phyloP scores from a whole-genome alignment of 1,140 invertebrate genomes.

The Meloidogyne floridensis region DNA sequence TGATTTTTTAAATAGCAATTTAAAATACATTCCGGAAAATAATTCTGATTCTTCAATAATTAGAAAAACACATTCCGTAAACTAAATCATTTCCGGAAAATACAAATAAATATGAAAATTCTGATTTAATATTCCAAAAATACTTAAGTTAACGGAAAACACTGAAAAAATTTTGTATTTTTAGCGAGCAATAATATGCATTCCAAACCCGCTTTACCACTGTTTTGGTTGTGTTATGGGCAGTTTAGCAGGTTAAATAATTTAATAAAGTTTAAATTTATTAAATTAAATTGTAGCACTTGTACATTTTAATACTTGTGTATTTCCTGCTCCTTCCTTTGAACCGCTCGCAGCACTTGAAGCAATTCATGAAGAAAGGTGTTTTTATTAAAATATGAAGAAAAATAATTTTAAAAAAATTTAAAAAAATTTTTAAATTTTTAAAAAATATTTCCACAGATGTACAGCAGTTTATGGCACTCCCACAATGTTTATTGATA shows the following conservation, averaged over 20 bases:
- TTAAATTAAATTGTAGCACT: slow-evolving; percentile 63
- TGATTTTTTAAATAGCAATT: too few relatives aligned
- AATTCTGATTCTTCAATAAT: neutral
- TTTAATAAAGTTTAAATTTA: too few relatives aligned
- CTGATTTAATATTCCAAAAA: too few relatives aligned
- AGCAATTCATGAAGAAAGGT: slow-evolving; percentile 59
- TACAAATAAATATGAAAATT: too few relatives aligned
- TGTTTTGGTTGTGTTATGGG: slow-evolving; percentile 81
- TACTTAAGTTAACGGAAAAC: neutral
- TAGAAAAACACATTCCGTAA: too few relatives aligned
- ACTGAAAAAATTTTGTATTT: slow-evolving; percentile 29
- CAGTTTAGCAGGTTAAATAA: slow-evolving; percentile 67
- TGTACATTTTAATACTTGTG: slow-evolving; percentile 74
- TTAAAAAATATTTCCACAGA: slow-evolving; percentile 66
- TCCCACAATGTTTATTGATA: slow-evolving; percentile 89
- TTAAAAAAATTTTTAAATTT: neutral
- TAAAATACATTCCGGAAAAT: too few relatives aligned
- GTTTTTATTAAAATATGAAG: neutral
- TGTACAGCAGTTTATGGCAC: slow-evolving; percentile 83
- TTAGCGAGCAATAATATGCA: slow-evolving; percentile 67
- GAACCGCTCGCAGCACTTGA: slow-evolving; percentile 74
- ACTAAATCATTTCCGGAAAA: too few relatives aligned
- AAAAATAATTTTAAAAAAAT: slow-evolving; percentile 16
- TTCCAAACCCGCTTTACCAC: slow-evolving; percentile 88
- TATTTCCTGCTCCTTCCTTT: slow-evolving; percentile 75